These are phyloP conservation scores for Leptopilina clavipes DNA, from an alignment of 1,140 invertebrate species.

Conservation along the genomic window DNA sequence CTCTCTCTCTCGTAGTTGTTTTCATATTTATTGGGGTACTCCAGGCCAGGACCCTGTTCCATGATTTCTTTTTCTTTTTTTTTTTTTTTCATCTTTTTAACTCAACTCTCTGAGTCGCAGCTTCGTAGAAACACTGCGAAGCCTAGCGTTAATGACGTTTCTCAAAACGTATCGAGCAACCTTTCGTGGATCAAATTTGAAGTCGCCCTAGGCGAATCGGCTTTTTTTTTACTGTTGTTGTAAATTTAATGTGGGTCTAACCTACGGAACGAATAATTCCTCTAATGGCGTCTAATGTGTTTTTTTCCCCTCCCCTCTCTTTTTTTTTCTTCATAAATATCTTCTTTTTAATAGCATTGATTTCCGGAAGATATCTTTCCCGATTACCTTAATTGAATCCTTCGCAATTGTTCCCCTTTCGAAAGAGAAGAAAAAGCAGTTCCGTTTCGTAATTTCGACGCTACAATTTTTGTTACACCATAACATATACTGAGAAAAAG, in stretches of 20 bases:
- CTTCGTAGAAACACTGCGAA: conserved; percentile 63
- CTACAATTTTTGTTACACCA: not conserved
- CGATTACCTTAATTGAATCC: conserved; percentile 5
- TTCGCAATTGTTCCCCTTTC: not conserved
- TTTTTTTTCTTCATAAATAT: too few relatives aligned
- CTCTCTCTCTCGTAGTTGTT: conserved; percentile 65
- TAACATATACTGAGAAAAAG: not conserved
- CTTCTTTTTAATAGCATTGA: not conserved
- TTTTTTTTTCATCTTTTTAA: conserved; percentile 40
- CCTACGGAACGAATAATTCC: conserved; percentile 14
- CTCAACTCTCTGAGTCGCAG: conserved; percentile 41
- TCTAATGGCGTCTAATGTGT: conserved; percentile 29
- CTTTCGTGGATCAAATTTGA: conserved; percentile 41
- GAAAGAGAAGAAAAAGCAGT: not conserved
- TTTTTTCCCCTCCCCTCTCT: not conserved
- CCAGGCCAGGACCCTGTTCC: conserved; percentile 57
- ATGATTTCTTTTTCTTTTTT: conserved; percentile 50
- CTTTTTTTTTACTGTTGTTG: conserved; percentile 26
- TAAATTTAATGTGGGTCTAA: conserved; percentile 30
- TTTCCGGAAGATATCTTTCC: not conserved
- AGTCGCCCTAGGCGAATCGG: conserved; percentile 42
- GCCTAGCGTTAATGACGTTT: conserved; percentile 67
- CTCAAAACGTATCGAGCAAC: conserved; percentile 53
- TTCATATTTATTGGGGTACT: conserved; percentile 74
- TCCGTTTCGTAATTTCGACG: not conserved